Conservation (phyloP, 64 coral and sea anemone genomes). For the Pocillopora verrucosa region DNA sequence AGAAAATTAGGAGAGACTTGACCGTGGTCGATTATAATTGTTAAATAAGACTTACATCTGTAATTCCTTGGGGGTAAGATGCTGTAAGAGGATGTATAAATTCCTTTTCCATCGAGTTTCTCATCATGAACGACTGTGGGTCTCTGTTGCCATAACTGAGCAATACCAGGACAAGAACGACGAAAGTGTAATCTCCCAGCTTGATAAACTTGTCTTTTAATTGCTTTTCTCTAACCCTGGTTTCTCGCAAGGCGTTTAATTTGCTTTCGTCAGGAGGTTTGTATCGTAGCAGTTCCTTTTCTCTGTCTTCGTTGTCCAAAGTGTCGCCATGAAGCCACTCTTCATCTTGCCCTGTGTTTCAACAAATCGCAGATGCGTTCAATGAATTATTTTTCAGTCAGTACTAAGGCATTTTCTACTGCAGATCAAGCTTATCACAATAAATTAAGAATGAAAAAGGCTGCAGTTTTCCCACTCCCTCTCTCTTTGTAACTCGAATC, state of each 20-base stretch:
- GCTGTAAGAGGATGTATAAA: constrained; percentile 7
- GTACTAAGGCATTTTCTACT: too few relatives aligned
- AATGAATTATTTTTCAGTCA: background rate
- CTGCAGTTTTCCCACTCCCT: too few relatives aligned
- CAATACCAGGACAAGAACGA: constrained; percentile 1
- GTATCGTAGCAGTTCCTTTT: background rate
- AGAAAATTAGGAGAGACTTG: background rate
- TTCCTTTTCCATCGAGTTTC: constrained; percentile 21
- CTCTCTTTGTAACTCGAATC: too few relatives aligned
- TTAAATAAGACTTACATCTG: background rate
- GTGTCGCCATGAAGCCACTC: constrained; percentile 27
- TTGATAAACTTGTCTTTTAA: background rate
- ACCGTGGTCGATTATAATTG: background rate
- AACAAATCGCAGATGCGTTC: background rate
- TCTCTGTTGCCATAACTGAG: constrained; percentile 7
- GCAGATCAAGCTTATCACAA: too few relatives aligned
- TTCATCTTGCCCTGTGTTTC: constrained; percentile 10
- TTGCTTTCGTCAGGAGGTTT: background rate
- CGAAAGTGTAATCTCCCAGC: background rate
- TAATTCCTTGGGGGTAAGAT: background rate
- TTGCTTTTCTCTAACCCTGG: background rate
- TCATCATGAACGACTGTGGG: constrained; percentile 11
- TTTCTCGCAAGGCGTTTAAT: constrained; percentile 10
- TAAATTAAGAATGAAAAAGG: too few relatives aligned
- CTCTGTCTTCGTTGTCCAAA: background rate